phyloP scores from a whole-genome alignment of 1,140 invertebrate species.

The Drosophila nasuta region DNA sequence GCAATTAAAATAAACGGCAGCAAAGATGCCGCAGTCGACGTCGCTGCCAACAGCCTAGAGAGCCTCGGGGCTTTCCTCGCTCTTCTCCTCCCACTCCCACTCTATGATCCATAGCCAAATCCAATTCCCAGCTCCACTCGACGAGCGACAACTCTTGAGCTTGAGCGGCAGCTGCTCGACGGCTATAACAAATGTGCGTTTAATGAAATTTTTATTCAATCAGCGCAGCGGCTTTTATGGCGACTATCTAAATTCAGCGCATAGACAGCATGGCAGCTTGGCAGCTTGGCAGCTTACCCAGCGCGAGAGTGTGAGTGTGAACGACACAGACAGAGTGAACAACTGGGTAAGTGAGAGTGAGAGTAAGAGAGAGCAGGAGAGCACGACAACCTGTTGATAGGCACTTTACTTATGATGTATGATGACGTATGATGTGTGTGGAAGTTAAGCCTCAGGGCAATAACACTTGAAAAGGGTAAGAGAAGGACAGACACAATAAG shows the following conservation, averaged over 20 bases:
- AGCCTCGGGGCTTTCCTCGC: background rate
- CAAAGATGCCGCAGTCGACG: slow-evolving; percentile 32
- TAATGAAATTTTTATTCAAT: slow-evolving; percentile 83
- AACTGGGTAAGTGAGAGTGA: background rate
- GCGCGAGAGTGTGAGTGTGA: background rate
- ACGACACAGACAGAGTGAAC: background rate
- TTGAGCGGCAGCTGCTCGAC: slow-evolving; percentile 3
- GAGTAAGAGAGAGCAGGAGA: background rate
- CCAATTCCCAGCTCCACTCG: slow-evolving; percentile 19
- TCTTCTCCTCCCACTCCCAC: background rate
- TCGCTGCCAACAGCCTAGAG: slow-evolving; percentile 1
- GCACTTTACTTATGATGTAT: slow-evolving; percentile 22
- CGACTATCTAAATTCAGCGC: slow-evolving; percentile 24
- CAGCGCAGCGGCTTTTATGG: slow-evolving; percentile 69
- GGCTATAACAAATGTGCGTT: slow-evolving; percentile 72
- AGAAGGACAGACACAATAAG: background rate
- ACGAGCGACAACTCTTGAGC: slow-evolving; percentile 1
- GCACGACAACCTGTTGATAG: slow-evolving; percentile 32
- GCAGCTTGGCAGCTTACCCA: slow-evolving; percentile 7
- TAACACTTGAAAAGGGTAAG: background rate
- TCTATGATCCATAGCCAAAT: background rate
- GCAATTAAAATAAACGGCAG: slow-evolving; percentile 80
- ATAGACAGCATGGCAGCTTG: slow-evolving; percentile 7
- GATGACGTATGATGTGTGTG: slow-evolving; percentile 19
- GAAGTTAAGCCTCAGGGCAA: background rate